A percentile compares a stretch with the other conserved stretches of the same genome.
These are phyloP conservation scores for Bungarus multicinctus DNA, from an alignment of 2,113 vertebrate genomes.

Conservation along the genomic window DNA sequence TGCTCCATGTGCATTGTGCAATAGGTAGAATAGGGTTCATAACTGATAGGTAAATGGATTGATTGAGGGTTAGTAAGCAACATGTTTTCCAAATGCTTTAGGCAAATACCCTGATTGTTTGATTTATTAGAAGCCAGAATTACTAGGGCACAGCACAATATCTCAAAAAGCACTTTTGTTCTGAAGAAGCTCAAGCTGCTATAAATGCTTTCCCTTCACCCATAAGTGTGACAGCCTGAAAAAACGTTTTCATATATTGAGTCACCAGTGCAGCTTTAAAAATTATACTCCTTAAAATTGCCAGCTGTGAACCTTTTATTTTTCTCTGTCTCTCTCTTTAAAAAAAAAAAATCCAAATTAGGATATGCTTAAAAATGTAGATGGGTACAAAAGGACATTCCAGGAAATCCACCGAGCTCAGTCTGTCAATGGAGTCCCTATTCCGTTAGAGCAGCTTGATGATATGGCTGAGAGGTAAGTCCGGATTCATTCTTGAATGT, in stretches of 20 bases:
- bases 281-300: conserved; percentile 64
- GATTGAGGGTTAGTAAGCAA: background rate
- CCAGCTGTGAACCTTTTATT: conserved; percentile 62
- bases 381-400: conserved; percentile 90
- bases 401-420: conserved; percentile 91
- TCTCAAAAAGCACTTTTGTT: conserved; percentile 22
- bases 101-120: conserved; percentile 40
- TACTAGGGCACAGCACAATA: conserved; percentile 11
- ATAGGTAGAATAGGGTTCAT: background rate
- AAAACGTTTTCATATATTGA: conserved; percentile 67
- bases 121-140: conserved; percentile 58
- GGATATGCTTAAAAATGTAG: conserved; percentile 91
- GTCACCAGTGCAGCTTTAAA: conserved; percentile 66
- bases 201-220: conserved; percentile 38
- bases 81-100: conserved; percentile 44
- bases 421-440: conserved; percentile 91
- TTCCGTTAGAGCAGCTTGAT: conserved; percentile 93
- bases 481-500: conserved; percentile 27
- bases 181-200: conserved; percentile 24
- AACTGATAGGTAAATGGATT: background rate
- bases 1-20: background rate
- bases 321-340: conserved; percentile 34
- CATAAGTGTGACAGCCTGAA: conserved; percentile 53
- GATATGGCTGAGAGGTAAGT: conserved; percentile 95
- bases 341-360: conserved; percentile 63